Evolutionary conservation across 2,113 vertebrate species (phyloP).

Genomic region (Leptobrachium leishanense): DNA sequence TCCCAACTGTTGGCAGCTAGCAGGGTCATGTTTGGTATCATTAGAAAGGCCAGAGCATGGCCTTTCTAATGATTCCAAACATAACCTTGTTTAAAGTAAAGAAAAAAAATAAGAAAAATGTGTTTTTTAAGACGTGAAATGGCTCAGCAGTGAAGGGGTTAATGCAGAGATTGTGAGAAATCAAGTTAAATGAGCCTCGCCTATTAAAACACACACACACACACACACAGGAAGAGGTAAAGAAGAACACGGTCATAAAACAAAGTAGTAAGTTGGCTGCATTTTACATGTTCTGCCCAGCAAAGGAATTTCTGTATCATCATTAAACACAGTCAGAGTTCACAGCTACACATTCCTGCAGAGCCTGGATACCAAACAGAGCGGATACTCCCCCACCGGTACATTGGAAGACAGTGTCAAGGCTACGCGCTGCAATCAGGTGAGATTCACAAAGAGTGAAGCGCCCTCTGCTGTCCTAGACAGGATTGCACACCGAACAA

Average conservation of each 20-base stretch:
- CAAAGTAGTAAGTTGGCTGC: not conserved
- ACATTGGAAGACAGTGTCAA: not conserved
- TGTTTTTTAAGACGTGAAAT: too few relatives aligned
- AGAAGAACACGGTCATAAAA: not conserved
- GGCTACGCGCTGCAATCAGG: not conserved
- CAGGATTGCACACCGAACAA: too few relatives aligned
- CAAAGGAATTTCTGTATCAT: conserved; percentile 24
- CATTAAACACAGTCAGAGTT: not conserved
- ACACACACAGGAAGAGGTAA: not conserved
- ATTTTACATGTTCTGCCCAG: not conserved
- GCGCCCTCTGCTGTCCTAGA: not conserved
- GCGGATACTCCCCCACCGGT: not conserved
- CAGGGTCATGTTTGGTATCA: too few relatives aligned
- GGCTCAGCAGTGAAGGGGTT: too few relatives aligned
- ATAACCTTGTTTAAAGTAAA: too few relatives aligned
- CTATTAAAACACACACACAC: not conserved
- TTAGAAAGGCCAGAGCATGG: too few relatives aligned
- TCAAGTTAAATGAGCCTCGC: not conserved
- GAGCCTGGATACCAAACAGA: not conserved
- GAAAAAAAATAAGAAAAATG: too few relatives aligned
- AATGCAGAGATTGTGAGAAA: too few relatives aligned
- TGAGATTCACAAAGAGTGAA: not conserved
- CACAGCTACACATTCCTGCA: not conserved
- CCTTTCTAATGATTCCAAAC: too few relatives aligned
- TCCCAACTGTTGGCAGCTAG: too few relatives aligned